phyloP scores from a whole-genome alignment of 2,888 invertebrate genomes.

The Cheilosia vulpina region DNA sequence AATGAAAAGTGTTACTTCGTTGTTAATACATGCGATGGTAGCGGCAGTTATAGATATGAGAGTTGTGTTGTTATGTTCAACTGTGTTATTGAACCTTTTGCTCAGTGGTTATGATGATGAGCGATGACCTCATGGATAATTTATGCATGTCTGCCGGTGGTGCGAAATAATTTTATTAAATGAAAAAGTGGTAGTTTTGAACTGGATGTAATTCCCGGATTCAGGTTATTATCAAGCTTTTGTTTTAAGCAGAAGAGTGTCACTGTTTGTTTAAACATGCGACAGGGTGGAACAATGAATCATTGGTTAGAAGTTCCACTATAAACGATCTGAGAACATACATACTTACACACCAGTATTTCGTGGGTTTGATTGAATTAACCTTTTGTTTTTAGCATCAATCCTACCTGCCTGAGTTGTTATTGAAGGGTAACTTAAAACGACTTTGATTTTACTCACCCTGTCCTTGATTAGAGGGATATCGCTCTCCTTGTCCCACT shows the following conservation, averaged over 20 bases:
- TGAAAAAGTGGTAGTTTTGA: neutral
- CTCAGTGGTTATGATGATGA: slow-evolving; percentile 14
- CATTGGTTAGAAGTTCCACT: no score
- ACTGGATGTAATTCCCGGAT: slow-evolving; percentile 5
- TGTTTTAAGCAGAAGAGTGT: slow-evolving; percentile 9
- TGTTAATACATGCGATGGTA: slow-evolving; percentile 2
- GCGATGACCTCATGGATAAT: slow-evolving; percentile 55
- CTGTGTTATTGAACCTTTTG: slow-evolving; percentile 69
- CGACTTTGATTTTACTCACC: slow-evolving; percentile 20
- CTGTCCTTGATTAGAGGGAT: slow-evolving; percentile 66
- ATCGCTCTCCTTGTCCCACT: slow-evolving; percentile 73
- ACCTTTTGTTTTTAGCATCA: slow-evolving; percentile 35
- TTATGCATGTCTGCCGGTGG: slow-evolving; percentile 36
- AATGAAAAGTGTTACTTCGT: slow-evolving; percentile 14
- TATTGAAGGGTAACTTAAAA: neutral
- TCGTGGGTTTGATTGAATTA: neutral
- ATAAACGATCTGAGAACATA: no score
- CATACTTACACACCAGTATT: no score
- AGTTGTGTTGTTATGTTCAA: slow-evolving; percentile 6
- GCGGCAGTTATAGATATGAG: neutral
- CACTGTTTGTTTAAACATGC: slow-evolving; percentile 4
- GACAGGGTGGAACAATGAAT: neutral
- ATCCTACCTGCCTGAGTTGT: neutral
- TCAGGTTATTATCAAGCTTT: neutral
- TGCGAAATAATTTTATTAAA: slow-evolving; percentile 20